Base-by-base conservation (phyloP, 2,113 vertebrate genomes). In the Hippocampus abdominalis region DNA sequence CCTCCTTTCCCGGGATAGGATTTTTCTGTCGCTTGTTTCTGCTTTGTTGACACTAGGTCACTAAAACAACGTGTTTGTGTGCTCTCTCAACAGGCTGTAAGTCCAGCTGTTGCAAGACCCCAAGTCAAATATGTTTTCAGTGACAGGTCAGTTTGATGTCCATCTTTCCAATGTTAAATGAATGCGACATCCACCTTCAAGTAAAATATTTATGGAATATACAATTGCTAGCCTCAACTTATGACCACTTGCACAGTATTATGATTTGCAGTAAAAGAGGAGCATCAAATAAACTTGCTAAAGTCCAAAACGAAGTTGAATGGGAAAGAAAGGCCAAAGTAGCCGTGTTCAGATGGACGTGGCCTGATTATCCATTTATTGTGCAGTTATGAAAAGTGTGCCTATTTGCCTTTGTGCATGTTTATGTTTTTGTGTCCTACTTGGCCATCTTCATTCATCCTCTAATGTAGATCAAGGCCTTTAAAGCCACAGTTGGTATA, bases 391-490 rank as follows among this genome's bases (percentile, higher is more conserved):
- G 8, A 25, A 57, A 4, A 32, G 2, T 67, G n/a, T 68, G 51
- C 27, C 2, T 68, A 39, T 72, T 78, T 73, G 53, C 72, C 68
- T 46, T 29, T 48, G 42, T 78, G 69, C 39, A 27, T 81, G 70
- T 73, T 75, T 68, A 56, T 64, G 59, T 79, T 75, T 79, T 66
- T 82, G 72, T 87, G 81, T 76, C 82, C 83, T 76, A 86, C 77
- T 88, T 87, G 81, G 64, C 66, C 75, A 81, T 46, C 63, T 64
- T 88, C 81, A 89, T 92, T 89, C 89, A 86, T 81, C 51, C 82
- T 78, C 70, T 77, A 74, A 86, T 86, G 73, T 79, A 88, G 84
- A 92, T 92, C 89, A 91, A 91, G 91, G 91, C 86, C 77, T 78
- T 76, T 64, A 81, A 85, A 89, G 82, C 84, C 84, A 80, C 82